These are phyloP conservation scores for Lepidocyrtinus sp. DNA, from an alignment of 2,888 invertebrate genomes.

Conservation along the genomic window DNA sequence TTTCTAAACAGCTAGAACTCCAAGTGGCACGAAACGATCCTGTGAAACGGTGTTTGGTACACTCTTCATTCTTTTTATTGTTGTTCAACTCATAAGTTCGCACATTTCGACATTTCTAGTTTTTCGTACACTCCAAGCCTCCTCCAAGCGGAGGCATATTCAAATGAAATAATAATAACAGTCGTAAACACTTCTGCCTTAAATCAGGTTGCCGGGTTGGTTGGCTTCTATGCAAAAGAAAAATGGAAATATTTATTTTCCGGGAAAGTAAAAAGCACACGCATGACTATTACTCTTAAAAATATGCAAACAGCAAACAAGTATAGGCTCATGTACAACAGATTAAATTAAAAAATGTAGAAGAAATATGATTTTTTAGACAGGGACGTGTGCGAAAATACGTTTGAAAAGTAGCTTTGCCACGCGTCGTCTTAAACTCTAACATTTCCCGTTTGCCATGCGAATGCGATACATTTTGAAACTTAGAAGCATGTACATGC, in stretches of 20 bases:
- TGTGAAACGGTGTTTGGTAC: no score
- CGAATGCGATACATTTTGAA: no score
- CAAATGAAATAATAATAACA: conserved; percentile 53
- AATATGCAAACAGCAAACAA: background rate
- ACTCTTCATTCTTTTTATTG: background rate
- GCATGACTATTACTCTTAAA: no score
- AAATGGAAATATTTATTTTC: conserved; percentile 31
- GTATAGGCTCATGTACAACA: background rate
- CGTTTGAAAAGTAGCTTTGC: conserved; percentile 18
- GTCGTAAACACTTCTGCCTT: conserved; percentile 56
- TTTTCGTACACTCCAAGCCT: background rate
- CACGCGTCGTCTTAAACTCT: conserved; percentile 8
- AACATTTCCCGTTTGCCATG: no score
- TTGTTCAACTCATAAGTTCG: conserved; percentile 6
- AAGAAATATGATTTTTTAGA: conserved; percentile 11
- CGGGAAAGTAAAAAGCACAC: conserved; percentile 5
- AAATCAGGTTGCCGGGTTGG: conserved; percentile 42
- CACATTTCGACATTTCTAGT: conserved; percentile 13
- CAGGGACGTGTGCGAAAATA: background rate
- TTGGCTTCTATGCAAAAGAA: no score
- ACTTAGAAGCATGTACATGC: conserved; percentile 12
- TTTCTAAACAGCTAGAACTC: no score
- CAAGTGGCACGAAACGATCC: no score
- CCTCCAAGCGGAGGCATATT: conserved; percentile 21
- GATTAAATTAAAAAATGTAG: background rate